These are phyloP conservation scores for Cheilinus undulatus DNA, from an alignment of 2,113 vertebrate species.

Conservation along the genomic window DNA sequence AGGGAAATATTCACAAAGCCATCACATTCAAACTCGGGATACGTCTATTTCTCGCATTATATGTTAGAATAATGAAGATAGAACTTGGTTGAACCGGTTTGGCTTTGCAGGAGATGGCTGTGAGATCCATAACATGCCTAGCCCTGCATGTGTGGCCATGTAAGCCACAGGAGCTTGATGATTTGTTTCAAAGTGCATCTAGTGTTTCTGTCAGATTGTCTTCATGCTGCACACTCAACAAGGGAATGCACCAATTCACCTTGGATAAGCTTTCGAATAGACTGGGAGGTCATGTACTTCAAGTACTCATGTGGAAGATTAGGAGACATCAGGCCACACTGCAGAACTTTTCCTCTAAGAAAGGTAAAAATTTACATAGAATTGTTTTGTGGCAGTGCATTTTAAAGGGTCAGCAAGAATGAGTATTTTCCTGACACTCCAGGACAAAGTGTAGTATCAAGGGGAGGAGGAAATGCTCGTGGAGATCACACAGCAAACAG, in stretches of 20 bases:
- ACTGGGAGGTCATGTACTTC: constrained; percentile 38
- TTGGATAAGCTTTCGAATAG: constrained; percentile 9
- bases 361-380: background rate
- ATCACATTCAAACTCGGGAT: background rate
- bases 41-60: background rate
- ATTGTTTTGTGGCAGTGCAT: background rate
- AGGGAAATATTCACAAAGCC: background rate
- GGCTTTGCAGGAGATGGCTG: constrained; percentile 13
- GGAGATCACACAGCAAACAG: constrained; percentile 76
- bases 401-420: background rate
- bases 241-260: constrained; percentile 32
- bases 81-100: constrained; percentile 49
- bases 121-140: constrained; percentile 33
- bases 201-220: background rate
- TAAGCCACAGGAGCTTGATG: background rate
- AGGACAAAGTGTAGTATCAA: constrained; percentile 33
- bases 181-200: constrained; percentile 36
- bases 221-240: constrained; percentile 24
- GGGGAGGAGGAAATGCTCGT: constrained; percentile 30
- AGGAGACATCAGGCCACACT: background rate
- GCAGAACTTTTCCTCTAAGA: background rate
- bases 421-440: constrained; percentile 31
- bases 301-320: background rate
- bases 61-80: background rate
- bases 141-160: constrained; percentile 44